Base-by-base conservation (phyloP, 2,888 invertebrate genomes). In the Campoletis raptor region DNA sequence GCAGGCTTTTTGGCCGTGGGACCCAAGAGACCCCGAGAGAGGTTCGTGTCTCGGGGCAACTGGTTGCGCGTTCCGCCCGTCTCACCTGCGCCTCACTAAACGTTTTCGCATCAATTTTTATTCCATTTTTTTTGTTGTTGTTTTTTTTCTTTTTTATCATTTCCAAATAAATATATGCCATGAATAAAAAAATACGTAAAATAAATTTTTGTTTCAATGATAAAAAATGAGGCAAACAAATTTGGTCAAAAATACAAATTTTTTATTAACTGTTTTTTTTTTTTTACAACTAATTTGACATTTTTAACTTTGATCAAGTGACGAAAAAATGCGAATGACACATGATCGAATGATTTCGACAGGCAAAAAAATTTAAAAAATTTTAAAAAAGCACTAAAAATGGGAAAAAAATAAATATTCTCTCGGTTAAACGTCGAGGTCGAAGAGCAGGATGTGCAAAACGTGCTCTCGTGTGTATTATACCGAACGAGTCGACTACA, bases 1-100 rank as follows among this genome's bases (percentile, higher is more conserved):
- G 92, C 91, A 91, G 91, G 87, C 89, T 91, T 90, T 91, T 92
- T 90, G 92, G 92, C 90, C 92, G 91, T 91, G 92, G 91, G 92
- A 92, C 91, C 91, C 82, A 61, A 82, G 78, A 85, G 77, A 57
- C 82, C 73, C 79, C 80, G 76, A 77, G 42, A 74, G 42, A 42
- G 48, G 66, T 81, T 80, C 86, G 83, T 74, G 86, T 77, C 81
- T 79, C 69, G 67, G 74, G 84, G 80, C 72, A 73, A 72, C 86
- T 84, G 40, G 81, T 61, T 78, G 84, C 73, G 57, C 67, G 36
- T 76, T 79, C 76, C 64, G 72, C 57, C 83, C 42, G 84, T 77
- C 83, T 83, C 81, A 86, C 86, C 86, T 81, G 86, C 84, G 81
- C 72, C 54, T 42, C 21, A 7, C 45, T 77, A 40, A 66, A 81